phyloP scores from a whole-genome alignment of 1,140 invertebrate species.

The Anagrus nilaparvatae region DNA sequence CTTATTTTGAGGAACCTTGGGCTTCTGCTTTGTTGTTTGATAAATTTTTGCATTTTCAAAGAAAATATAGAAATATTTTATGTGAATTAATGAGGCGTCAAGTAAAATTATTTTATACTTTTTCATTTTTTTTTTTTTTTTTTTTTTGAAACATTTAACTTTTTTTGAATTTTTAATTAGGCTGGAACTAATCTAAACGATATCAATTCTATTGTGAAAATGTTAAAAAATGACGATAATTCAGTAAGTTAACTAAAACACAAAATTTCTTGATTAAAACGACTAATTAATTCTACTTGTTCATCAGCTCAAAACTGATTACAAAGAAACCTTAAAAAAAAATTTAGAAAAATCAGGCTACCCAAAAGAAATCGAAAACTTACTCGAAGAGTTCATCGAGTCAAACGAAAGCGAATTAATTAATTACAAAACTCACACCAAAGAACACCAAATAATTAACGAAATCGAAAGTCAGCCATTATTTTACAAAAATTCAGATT shows the following conservation, averaged over 20 bases:
- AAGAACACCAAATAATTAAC: constrained; percentile 14
- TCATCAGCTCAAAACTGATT: background rate
- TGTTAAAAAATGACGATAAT: too few relatives aligned
- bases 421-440: constrained; percentile 20
- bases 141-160: too few relatives aligned
- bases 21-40: constrained; percentile 49
- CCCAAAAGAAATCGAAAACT: constrained; percentile 18
- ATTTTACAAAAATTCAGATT: constrained; percentile 11
- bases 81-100: too few relatives aligned
- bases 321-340: constrained; percentile 16
- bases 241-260: too few relatives aligned
- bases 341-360: constrained; percentile 18
- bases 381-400: constrained; percentile 21
- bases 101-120: too few relatives aligned
- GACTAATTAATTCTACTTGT: background rate
- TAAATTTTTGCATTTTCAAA: constrained; percentile 40
- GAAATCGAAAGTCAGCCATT: constrained; percentile 17
- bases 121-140: too few relatives aligned
- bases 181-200: too few relatives aligned
- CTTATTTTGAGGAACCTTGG: constrained; percentile 53
- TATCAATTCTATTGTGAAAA: too few relatives aligned
- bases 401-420: constrained; percentile 18
- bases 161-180: too few relatives aligned
- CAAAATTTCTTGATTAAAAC: constrained; percentile 6
- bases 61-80: constrained; percentile 20